Base-by-base conservation (phyloP, 2,113 vertebrate species). In the Syrrhaptes paradoxus region DNA sequence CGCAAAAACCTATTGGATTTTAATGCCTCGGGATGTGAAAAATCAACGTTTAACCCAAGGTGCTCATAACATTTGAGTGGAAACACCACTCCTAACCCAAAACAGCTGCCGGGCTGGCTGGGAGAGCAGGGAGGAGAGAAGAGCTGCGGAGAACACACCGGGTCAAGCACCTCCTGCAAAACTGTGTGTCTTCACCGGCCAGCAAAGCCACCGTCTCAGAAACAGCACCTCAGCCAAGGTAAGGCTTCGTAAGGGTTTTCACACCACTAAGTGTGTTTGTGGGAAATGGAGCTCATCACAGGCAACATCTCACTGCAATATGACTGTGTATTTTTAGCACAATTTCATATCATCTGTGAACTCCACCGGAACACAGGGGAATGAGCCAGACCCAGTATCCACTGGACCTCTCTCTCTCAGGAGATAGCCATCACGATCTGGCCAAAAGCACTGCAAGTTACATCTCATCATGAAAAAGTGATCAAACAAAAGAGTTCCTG, bases 71-170 rank as follows among this genome's bases (percentile, higher is more conserved):
- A 0, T 54, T 63, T 86, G 66, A 41, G 28, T 76, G 45, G n/a
- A 95, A 85, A 25, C 26, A 49, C 24, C 54, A 46, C 31, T 34
- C 17, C 67, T 68, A 70, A 74, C 26, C 17, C 15, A 73, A 54
- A 89, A 61, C 1, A 4, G 31, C 6, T 74, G 24, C 41, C 1
- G 9, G 26, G 13, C 4, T 20, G 7, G 4, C 41, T 79, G 34
- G n/a, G 61, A 89, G 16, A 76, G 7, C 3, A 5, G 38, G 7
- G 32, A 65, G 41, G 36, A 73, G 19, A 61, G 29, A 62, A 79
- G 57, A 49, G 13, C 10, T 58, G 36, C 2, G 3, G 19, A 54
- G 63, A 73, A 54, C 1, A 0, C 2, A 1, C 3, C 8, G 36
- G 11, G 9, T 34, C 0, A 2, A 62, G 28, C 19, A 79, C 10